Evolutionary conservation across 2,888 invertebrate species (phyloP).

Genomic region (Thysanoteuthis rhombus): DNA sequence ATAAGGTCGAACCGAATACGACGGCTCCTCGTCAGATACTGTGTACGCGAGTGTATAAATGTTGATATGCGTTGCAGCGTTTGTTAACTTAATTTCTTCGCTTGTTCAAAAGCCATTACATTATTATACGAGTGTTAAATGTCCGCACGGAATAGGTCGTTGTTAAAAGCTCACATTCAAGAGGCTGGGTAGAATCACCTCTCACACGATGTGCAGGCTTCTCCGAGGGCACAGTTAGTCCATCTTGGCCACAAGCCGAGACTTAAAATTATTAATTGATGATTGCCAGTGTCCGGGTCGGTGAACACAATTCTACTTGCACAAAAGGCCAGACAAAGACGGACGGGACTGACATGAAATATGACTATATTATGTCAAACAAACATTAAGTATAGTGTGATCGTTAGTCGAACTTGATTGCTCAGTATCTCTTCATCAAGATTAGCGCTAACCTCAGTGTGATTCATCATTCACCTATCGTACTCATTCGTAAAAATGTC

Average conservation of each 20-base stretch:
- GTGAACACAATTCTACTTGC: background rate
- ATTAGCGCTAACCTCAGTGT: background rate
- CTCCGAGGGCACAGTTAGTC: background rate
- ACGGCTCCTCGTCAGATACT: too few species aligned
- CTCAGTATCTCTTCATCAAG: background rate
- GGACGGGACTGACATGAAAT: background rate
- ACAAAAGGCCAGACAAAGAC: background rate
- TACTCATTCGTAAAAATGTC: background rate
- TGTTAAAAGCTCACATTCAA: background rate
- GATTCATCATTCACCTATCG: background rate
- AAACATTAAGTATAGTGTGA: background rate
- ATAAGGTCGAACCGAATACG: too few species aligned
- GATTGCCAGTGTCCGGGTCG: background rate
- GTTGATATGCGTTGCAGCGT: too few species aligned
- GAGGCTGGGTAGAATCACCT: background rate
- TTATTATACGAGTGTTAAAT: background rate
- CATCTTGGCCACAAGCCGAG: background rate
- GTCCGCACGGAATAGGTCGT: background rate
- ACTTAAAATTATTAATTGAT: conserved; percentile 12
- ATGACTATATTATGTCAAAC: background rate
- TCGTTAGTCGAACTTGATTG: background rate
- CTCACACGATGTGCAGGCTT: background rate
- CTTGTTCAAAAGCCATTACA: background rate
- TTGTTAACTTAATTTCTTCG: background rate
- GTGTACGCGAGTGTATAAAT: too few species aligned